Base-by-base conservation (phyloP, 2,113 vertebrate species). In the Halichoerus grypus region DNA sequence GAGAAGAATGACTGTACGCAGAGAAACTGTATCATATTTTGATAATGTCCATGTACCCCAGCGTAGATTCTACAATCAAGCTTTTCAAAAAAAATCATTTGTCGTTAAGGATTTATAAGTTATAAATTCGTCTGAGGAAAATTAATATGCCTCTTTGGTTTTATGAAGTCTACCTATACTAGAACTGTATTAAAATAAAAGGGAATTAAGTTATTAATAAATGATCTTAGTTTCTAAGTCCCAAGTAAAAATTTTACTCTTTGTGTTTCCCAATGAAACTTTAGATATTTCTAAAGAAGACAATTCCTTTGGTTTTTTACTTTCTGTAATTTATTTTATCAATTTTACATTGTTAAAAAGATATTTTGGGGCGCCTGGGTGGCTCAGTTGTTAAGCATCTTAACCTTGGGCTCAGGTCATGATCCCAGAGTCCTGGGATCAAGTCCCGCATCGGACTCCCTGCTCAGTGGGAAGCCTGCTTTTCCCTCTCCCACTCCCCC, bases 201-300 rank as follows among this genome's bases (percentile, higher is more conserved):
- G 4, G 15, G n/a, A 81, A 79, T 84, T 94, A 72, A 87, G 18
- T 96, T 59, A 77, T 83, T 93, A 84, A 72, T 93, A 28, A 63
- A 61, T 88, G 49, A 39, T 14, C 76, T 91, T 84, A 67, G 46
- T 91, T 55, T 96, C 3, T 91, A 96, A 95, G 63, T 82, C 22
- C 11, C 18, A 82, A 87, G 74, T 96, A 91, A 92, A 89, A 87
- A 26, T 22, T 51, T 79, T 88, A 39, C 49, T 57, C 31, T 82
- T 46, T 65, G 14, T 80, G n/a, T 53, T 76, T 94, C 15, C 42
- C 88, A 85, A 1, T 59, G 7, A 94, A 94, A 67, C 88, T 76
- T 81, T 36, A 46, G 59, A 39, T 91, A 55, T 87, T 49, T 91
- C 67, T 74, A 28, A 87, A 57, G 24, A 86, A 46, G 21, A 81